Evolutionary conservation across 2,888 invertebrate genomes (phyloP).

Genomic region (Tinea trinotella): DNA sequence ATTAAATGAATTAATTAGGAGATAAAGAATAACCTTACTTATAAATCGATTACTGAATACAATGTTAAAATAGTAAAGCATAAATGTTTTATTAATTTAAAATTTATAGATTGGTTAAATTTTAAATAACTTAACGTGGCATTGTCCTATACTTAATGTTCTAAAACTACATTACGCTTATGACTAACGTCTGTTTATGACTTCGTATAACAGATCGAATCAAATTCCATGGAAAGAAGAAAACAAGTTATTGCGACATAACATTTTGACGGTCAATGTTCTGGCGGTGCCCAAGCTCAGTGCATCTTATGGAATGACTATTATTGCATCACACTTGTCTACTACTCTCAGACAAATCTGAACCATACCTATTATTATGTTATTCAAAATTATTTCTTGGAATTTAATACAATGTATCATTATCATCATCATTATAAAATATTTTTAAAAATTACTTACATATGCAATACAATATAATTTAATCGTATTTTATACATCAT

Average conservation of each 20-base stretch:
- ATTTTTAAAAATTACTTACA: background rate
- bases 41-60: too few relatives aligned
- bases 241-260: conserved; percentile 15
- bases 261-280: conserved; percentile 25
- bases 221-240: conserved; percentile 13
- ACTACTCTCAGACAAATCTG: background rate
- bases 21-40: too few relatives aligned
- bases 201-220: background rate
- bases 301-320: background rate
- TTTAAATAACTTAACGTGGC: too few relatives aligned
- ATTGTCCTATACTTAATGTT: too few relatives aligned
- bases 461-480: too few relatives aligned
- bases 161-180: too few relatives aligned
- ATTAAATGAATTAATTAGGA: too few relatives aligned
- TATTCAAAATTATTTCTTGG: background rate
- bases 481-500: too few relatives aligned
- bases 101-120: too few relatives aligned
- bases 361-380: conserved; percentile 1
- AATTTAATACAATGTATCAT: background rate
- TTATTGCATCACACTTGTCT: conserved; percentile 1
- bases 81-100: too few relatives aligned
- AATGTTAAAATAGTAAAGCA: too few relatives aligned
- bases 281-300: conserved; percentile 4
- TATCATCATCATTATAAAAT: background rate
- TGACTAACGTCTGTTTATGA: background rate